These are phyloP conservation scores for Sarcophaga rosellei DNA, from an alignment of 2,888 invertebrate species.

Conservation along the genomic window DNA sequence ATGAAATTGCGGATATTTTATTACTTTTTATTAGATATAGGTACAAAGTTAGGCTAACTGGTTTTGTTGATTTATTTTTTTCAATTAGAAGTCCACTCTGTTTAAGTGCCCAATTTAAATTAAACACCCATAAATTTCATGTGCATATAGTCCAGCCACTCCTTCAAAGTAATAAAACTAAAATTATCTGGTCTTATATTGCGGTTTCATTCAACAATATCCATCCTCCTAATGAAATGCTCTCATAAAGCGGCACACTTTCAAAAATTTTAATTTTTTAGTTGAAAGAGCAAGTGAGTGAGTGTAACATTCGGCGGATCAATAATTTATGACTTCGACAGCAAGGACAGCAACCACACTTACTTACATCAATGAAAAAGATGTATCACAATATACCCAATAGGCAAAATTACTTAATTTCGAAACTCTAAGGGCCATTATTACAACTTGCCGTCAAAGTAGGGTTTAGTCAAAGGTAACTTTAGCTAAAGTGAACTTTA, in stretches of 20 bases:
- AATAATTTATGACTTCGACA: not conserved
- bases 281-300: not conserved
- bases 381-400: not conserved
- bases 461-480: no score
- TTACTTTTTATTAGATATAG: no score
- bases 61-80: no score
- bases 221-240: not conserved
- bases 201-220: not conserved
- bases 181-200: slow-evolving; percentile 14
- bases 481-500: no score
- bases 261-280: slow-evolving; percentile 27
- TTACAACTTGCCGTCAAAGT: no score
- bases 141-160: not conserved
- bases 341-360: no score
- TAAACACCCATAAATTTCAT: not conserved
- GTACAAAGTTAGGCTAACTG: no score
- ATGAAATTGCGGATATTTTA: no score
- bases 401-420: not conserved
- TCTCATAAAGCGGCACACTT: slow-evolving; percentile 57
- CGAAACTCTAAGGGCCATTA: no score
- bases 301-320: slow-evolving; percentile 8
- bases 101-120: not conserved
- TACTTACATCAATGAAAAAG: not conserved
- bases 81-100: no score
- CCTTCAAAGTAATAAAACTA: slow-evolving; percentile 20